Base-by-base conservation (phyloP, 2,113 vertebrate genomes). In the Austrofundulus limnaeus region DNA sequence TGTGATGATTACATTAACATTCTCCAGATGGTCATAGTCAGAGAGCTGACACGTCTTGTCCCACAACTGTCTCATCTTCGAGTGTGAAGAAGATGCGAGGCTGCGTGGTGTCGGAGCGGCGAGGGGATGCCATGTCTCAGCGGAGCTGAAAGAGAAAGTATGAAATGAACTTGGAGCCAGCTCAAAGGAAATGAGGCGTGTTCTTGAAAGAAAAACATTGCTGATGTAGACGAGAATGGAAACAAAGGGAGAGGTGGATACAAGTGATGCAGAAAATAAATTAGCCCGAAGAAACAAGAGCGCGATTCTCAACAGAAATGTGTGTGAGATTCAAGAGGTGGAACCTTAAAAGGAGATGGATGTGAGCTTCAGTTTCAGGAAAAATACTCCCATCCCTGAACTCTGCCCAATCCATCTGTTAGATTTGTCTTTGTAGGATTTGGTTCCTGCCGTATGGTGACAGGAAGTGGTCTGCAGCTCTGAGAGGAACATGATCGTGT, bases 11-110 rank as follows among this genome's bases (percentile, higher is more conserved):
- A 61, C 75, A 85, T 87, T 85, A 87, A 79, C 84, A 63, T 83
- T 64, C 81, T 83, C 83, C 85, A 90, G 87, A 89, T 90, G 89
- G 84, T 88, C 72, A 13, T 61, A 70, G 80, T 54, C 38, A 38
- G 74, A 73, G 76, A 84, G 77, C 70, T 69, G 83, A 88, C 72
- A 82, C 81, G 52, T 81, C 68, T 34, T 50, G 70, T 78, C 76
- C 70, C 54, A 63, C 62, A 55, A 77, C 71, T 53, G 61, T 61
- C 64, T 73, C 60, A 47, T 80, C 63, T 61, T 1, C 34, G 66
- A 60, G 50, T 42, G 70, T 13, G 7, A 28, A 55, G 61, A 61
- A 19, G 75, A 63, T 38, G 42, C 53, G 17, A 39, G 49, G 46
- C 52, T 61, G 46, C 15, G 3, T 61, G 11, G 45, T 52, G 57